Evolutionary conservation across 2,888 invertebrate species (phyloP).

Genomic region (Amiota communis): DNA sequence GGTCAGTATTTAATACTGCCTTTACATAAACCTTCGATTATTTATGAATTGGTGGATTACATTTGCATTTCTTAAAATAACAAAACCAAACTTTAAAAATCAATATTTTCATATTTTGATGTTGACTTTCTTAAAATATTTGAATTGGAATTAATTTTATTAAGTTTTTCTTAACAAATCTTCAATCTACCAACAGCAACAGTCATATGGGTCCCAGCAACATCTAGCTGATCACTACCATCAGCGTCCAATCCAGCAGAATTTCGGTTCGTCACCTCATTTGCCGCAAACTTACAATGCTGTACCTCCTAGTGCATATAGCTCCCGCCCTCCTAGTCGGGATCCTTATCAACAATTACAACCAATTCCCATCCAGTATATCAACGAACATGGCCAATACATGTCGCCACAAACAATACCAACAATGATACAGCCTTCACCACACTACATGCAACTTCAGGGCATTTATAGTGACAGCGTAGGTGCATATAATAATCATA

Average conservation of each 20-base stretch:
- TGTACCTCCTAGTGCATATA: conserved; percentile 65
- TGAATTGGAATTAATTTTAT: conserved; percentile 9
- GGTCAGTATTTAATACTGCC: too few species aligned
- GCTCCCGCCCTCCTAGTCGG: conserved; percentile 72
- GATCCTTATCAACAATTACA: conserved; percentile 69
- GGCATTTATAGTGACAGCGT: conserved; percentile 73
- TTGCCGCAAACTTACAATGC: conserved; percentile 67
- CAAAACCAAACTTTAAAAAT: too few species aligned
- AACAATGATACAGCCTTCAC: conserved; percentile 31
- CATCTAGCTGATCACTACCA: conserved; percentile 74
- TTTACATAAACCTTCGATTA: too few species aligned
- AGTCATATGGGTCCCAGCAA: conserved; percentile 76
- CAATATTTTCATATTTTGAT: too few species aligned
- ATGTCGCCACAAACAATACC: conserved; percentile 73
- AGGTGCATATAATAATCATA: conserved; percentile 57
- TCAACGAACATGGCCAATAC: conserved; percentile 72
- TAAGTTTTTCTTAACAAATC: background rate
- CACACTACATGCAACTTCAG: conserved; percentile 64
- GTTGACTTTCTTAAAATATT: background rate
- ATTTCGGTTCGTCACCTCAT: conserved; percentile 73
- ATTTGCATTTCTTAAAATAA: too few species aligned
- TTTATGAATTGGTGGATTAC: too few species aligned
- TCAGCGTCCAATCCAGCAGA: conserved; percentile 67
- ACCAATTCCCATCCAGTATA: conserved; percentile 72
- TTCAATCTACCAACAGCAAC: conserved; percentile 57